Evolutionary conservation across 2,113 vertebrate species (phyloP).

Genomic region (Sphyrna mokarran): DNA sequence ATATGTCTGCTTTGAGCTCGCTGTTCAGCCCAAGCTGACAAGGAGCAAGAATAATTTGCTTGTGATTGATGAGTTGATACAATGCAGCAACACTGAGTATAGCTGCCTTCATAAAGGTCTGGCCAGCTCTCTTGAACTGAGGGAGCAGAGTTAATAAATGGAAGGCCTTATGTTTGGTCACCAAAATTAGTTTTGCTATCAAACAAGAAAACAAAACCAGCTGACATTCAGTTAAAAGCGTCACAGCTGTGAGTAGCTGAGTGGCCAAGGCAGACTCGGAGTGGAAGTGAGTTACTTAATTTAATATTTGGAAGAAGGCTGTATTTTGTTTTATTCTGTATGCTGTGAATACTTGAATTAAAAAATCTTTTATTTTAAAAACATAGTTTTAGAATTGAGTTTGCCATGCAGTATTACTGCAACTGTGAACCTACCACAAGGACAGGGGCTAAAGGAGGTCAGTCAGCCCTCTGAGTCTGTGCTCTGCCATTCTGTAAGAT

Average conservation of each 20-base stretch:
- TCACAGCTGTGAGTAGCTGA: not conserved
- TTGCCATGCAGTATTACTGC: not conserved
- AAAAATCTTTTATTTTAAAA: not conserved
- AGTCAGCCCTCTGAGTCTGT: not conserved
- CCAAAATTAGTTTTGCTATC: not conserved
- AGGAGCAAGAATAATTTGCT: not conserved
- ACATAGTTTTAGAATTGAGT: not conserved
- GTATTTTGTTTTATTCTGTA: not conserved
- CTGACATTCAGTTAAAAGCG: not conserved
- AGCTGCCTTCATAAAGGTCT: slow-evolving; percentile 9
- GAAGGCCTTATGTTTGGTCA: slow-evolving; percentile 6
- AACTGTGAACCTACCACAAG: not conserved
- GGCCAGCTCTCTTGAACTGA: not conserved
- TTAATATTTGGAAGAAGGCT: not conserved
- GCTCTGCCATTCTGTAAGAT: not conserved
- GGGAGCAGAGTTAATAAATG: not conserved
- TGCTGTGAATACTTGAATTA: not conserved
- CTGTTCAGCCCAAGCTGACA: not conserved
- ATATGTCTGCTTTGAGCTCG: not conserved
- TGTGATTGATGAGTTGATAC: not conserved
- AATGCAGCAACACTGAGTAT: not conserved
- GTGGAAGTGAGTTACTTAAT: not conserved
- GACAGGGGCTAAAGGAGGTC: not conserved
- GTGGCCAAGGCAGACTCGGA: not conserved
- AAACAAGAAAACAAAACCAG: not conserved